These are phyloP conservation scores for Alethe castanea DNA, from an alignment of 2,113 vertebrate species.

Conservation along the genomic window DNA sequence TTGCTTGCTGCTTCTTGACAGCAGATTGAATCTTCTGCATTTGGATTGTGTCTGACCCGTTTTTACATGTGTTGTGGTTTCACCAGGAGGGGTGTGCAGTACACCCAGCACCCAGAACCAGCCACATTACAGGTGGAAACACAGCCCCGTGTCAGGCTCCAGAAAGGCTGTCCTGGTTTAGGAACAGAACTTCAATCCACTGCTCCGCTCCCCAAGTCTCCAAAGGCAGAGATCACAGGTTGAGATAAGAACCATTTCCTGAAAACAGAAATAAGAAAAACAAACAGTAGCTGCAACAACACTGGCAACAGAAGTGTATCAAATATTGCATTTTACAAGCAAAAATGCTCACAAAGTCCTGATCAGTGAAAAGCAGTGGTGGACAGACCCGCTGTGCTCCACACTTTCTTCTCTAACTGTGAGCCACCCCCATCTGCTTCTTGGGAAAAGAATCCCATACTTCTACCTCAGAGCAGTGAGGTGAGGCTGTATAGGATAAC, in stretches of 20 bases:
- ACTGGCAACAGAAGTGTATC: too few species aligned
- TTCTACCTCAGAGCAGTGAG: not conserved
- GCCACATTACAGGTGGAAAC: rapidly evolving
- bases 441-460: not conserved
- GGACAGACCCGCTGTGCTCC: too few species aligned
- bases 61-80: not conserved
- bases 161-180: not conserved
- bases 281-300: rapidly evolving
- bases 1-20: not conserved
- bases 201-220: not conserved
- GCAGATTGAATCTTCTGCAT: not conserved
- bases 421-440: not conserved
- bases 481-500: not conserved
- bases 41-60: not conserved
- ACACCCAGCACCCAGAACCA: not conserved
- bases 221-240: not conserved
- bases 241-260: not conserved
- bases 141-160: rapidly evolving
- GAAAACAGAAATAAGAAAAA: not conserved
- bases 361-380: not conserved
- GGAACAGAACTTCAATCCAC: not conserved
- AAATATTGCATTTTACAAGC: not conserved
- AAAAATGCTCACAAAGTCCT: not conserved
- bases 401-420: not conserved
- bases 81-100: not conserved